These are phyloP conservation scores for Tholera decimalis DNA, from an alignment of 2,888 invertebrate species.

Conservation along the genomic window DNA sequence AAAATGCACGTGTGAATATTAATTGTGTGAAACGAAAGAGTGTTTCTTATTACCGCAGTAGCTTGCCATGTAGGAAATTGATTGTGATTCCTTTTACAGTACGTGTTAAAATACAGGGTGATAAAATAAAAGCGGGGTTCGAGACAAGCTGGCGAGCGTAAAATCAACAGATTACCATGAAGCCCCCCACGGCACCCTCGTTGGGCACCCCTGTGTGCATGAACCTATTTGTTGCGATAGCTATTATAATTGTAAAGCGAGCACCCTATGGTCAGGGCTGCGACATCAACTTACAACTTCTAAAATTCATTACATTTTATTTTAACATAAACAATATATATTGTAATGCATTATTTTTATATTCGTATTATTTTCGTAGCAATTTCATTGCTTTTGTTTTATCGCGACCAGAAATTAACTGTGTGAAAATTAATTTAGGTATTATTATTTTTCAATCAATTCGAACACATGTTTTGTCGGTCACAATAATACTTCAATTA, in stretches of 20 bases:
- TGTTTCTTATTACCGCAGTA: slow-evolving; percentile 74
- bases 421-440: slow-evolving; percentile 58
- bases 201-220: slow-evolving; percentile 80
- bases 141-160: slow-evolving; percentile 85
- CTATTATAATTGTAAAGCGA: slow-evolving; percentile 85
- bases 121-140: slow-evolving; percentile 86
- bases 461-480: slow-evolving; percentile 49
- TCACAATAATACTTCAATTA: slow-evolving; percentile 61
- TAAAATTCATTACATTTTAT: slow-evolving; percentile 62
- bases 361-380: slow-evolving; percentile 32
- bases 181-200: slow-evolving; percentile 81
- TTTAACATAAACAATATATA: slow-evolving; percentile 57
- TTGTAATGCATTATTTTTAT: no score
- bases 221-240: slow-evolving; percentile 87
- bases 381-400: slow-evolving; percentile 37
- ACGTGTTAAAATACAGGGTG: slow-evolving; percentile 86
- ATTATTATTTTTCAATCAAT: slow-evolving; percentile 61
- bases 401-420: slow-evolving; percentile 46
- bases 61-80: slow-evolving; percentile 68
- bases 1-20: slow-evolving; percentile 68
- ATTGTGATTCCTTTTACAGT: slow-evolving; percentile 78
- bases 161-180: slow-evolving; percentile 90
- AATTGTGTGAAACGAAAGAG: slow-evolving; percentile 73
- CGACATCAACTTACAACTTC: slow-evolving; percentile 71
- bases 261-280: slow-evolving; percentile 83